Evolutionary conservation across 2,113 vertebrate genomes (phyloP).

Genomic region (Illadopsis cleaveri): DNA sequence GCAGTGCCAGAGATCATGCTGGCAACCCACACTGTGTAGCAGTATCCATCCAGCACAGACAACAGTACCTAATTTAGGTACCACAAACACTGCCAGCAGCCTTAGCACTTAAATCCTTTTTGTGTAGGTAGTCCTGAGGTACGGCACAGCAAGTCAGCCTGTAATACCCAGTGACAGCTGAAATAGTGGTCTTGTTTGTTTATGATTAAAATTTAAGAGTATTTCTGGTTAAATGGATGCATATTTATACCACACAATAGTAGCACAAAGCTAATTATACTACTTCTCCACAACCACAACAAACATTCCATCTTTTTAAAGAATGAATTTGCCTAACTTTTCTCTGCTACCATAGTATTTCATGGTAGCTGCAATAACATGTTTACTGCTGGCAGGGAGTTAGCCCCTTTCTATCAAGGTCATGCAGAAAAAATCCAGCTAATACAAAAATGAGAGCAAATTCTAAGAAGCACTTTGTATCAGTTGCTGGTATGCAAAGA

Average conservation of each 20-base stretch:
- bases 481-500: background rate
- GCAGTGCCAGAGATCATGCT: background rate
- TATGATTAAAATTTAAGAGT: background rate
- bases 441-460: background rate
- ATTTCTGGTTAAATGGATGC: background rate
- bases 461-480: background rate
- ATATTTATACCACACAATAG: background rate
- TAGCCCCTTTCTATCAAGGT: background rate
- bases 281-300: background rate
- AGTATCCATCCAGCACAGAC: background rate
- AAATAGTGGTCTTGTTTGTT: background rate
- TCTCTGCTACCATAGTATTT: background rate
- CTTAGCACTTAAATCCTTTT: background rate
- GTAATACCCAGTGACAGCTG: background rate
- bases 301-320: background rate
- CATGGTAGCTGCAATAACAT: background rate
- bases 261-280: background rate
- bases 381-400: background rate
- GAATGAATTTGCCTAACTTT: background rate
- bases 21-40: rapidly evolving
- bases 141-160: background rate
- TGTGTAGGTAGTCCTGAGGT: background rate
- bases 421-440: background rate
- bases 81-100: background rate
- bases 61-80: background rate